These are phyloP conservation scores for Lateolabrax maculatus DNA, from an alignment of 2,797 vertebrate species.

Conservation along the genomic window DNA sequence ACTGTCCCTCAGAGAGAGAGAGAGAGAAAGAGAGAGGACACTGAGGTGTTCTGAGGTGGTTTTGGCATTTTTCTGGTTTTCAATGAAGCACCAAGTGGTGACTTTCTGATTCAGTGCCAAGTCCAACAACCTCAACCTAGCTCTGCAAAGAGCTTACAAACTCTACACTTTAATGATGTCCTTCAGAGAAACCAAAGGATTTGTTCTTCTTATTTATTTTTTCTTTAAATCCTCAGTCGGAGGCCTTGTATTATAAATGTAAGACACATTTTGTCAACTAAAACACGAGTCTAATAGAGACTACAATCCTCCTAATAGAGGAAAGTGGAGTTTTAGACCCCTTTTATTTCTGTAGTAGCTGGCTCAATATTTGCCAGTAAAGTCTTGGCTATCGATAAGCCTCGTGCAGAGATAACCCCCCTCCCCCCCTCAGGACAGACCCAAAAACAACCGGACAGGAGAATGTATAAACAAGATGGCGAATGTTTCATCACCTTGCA, in stretches of 20 bases:
- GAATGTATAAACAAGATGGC: background rate
- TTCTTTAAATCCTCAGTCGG: slow-evolving; percentile 58
- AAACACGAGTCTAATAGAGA: slow-evolving; percentile 74
- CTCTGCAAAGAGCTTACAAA: slow-evolving; percentile 41
- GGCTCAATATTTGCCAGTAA: slow-evolving; percentile 73
- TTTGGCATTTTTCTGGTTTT: slow-evolving; percentile 68
- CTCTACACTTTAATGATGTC: slow-evolving; percentile 57
- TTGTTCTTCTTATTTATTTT: slow-evolving; percentile 63
- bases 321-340: slow-evolving; percentile 74
- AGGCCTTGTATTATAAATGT: slow-evolving; percentile 66
- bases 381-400: slow-evolving; percentile 61
- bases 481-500: background rate
- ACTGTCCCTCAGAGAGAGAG: slow-evolving; percentile 68
- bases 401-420: slow-evolving; percentile 51
- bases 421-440: slow-evolving; percentile 13
- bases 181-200: slow-evolving; percentile 58
- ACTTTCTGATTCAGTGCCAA: slow-evolving; percentile 75
- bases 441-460: slow-evolving; percentile 11
- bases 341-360: slow-evolving; percentile 71
- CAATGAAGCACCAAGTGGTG: slow-evolving; percentile 70
- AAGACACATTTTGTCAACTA: slow-evolving; percentile 79
- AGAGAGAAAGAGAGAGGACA: slow-evolving; percentile 70
- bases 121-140: slow-evolving; percentile 64
- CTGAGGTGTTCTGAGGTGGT: slow-evolving; percentile 79
- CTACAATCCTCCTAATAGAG: slow-evolving; percentile 64